Evolutionary conservation across 2,888 invertebrate species (phyloP).

Genomic region (Seira sanloemensis): DNA sequence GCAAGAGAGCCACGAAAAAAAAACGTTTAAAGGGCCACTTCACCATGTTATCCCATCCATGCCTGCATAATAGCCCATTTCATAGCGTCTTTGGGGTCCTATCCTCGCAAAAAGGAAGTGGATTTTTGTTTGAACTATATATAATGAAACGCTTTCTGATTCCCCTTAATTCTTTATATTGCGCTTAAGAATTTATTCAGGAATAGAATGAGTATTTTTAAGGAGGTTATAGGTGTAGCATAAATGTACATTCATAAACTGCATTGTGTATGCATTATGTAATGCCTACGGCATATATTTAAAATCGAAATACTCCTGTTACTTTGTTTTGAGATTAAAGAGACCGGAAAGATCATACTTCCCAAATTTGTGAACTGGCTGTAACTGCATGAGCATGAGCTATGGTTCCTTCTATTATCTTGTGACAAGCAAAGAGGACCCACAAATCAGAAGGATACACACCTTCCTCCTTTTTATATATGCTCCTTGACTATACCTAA

Average conservation of each 20-base stretch:
- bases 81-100: neutral
- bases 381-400: neutral
- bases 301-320: neutral
- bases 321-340: conserved; percentile 42
- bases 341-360: conserved; percentile 67
- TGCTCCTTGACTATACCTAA: neutral
- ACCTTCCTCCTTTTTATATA: neutral
- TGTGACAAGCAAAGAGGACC: conserved; percentile 21
- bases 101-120: conserved; percentile 50
- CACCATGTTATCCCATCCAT: too few relatives aligned
- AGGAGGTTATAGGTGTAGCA: neutral
- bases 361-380: conserved; percentile 35
- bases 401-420: conserved; percentile 34
- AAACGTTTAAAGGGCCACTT: neutral
- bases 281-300: conserved; percentile 1
- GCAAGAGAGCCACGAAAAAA: neutral
- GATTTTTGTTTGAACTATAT: conserved; percentile 30
- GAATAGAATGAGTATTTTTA: neutral
- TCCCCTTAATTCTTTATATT: conserved; percentile 6
- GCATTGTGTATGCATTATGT: neutral
- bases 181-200: neutral
- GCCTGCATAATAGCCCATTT: neutral
- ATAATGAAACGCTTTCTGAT: conserved; percentile 61
- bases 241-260: neutral
- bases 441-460: neutral